A percentile compares a stretch with the other conserved stretches of the same genome.
These are phyloP conservation scores for Scaptomyza reducta DNA, from an alignment of 2,888 invertebrate species.

Conservation along the genomic window DNA sequence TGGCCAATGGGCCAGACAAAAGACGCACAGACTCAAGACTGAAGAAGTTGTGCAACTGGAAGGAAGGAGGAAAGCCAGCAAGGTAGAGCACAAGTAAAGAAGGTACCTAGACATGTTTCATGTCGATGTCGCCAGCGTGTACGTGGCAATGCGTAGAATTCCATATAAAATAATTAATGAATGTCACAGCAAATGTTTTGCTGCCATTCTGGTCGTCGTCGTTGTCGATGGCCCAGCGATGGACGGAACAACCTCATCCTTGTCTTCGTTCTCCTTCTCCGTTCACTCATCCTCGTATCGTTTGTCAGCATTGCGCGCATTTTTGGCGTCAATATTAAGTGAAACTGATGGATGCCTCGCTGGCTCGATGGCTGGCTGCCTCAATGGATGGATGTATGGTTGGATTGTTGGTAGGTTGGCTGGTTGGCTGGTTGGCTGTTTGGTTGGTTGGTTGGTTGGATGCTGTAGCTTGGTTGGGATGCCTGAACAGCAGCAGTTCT, in stretches of 20 bases:
- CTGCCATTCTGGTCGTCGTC: conserved; percentile 46
- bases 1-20: conserved; percentile 50
- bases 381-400: conserved; percentile 70
- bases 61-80: background rate
- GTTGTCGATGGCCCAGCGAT: conserved; percentile 1
- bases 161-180: conserved; percentile 84
- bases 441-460: conserved; percentile 43
- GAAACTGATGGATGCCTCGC: conserved; percentile 81
- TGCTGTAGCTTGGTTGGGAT: conserved; percentile 2
- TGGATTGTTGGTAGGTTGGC: conserved; percentile 46
- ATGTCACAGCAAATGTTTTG: conserved; percentile 82
- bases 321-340: conserved; percentile 84
- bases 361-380: conserved; percentile 48
- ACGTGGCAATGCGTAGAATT: conserved; percentile 83
- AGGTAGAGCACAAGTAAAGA: background rate
- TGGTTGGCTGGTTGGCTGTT: conserved; percentile 54
- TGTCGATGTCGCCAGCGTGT: conserved; percentile 82
- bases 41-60: conserved; percentile 24
- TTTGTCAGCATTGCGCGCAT: conserved; percentile 83
- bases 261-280: conserved; percentile 9
- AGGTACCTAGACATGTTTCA: conserved; percentile 69
- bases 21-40: conserved; percentile 19
- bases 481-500: conserved; percentile 36
- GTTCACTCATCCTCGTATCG: conserved; percentile 79
- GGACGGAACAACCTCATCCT: conserved; percentile 8